Percentiles rank a stretch among this genome's conserved stretches.
Evolutionary conservation across 2,113 vertebrate species (phyloP).

Genomic region (human (Homo sapiens)): GRCh38 chr1:154400501-154401000

Average conservation of each 20-base stretch:
- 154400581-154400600: background rate
- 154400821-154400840: background rate
- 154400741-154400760: no score
- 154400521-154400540: background rate
- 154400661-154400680: background rate
- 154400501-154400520: no score
- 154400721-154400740: background rate
- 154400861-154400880: background rate
- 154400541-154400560: background rate
- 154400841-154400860: background rate
- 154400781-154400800: background rate
- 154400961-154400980: background rate
- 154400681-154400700: no score
- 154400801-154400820: background rate
- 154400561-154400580: background rate
- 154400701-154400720: background rate
- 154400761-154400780: background rate
- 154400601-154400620: background rate
- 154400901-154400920: background rate
- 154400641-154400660: accelerated
- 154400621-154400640: background rate
- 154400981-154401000: background rate
- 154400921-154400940: background rate
- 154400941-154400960: background rate
- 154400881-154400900: background rate